These are phyloP conservation scores for Ciona savignyi DNA, from an alignment of 23 tunicate species.

Conservation along the genomic window DNA sequence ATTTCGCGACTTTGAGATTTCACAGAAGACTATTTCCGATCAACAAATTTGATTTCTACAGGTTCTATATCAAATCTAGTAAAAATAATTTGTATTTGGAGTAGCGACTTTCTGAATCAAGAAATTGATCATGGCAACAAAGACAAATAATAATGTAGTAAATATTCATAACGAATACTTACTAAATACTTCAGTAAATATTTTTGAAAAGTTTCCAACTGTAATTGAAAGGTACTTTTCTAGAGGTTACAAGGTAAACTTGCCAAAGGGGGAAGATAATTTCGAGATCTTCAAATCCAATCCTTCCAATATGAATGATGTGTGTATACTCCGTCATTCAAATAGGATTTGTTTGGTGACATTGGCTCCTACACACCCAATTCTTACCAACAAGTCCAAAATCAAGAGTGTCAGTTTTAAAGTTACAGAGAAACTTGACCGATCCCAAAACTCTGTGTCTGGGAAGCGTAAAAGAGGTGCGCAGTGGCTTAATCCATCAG, in stretches of 20 bases:
- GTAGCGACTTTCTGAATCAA: no score
- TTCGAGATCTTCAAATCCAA: constrained; percentile 8
- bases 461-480: constrained; percentile 95
- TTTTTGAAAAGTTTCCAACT: no score
- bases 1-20: constrained; percentile 29
- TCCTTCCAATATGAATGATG: constrained; percentile 45
- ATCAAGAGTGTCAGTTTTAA: constrained; percentile 25
- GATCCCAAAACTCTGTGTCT: constrained; percentile 49
- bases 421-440: constrained; percentile 64
- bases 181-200: no score
- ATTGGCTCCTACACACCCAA: constrained; percentile 71
- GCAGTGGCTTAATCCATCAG: constrained; percentile 71
- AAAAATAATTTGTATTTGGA: no score
- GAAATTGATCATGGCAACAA: no score
- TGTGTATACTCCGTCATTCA: constrained; percentile 79
- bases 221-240: no score
- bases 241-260: constrained; percentile 50
- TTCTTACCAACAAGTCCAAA: constrained; percentile 2
- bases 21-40: no score
- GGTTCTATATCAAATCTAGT: no score
- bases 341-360: constrained; percentile 72
- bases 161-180: no score
- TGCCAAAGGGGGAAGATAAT: constrained; percentile 38
- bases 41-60: no score
- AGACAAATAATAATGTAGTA: no score